Evolutionary conservation across 2,797 vertebrate species (phyloP), one percentile per base, ranked within the genome.

Genomic region (Cyprinella venusta): DNA sequence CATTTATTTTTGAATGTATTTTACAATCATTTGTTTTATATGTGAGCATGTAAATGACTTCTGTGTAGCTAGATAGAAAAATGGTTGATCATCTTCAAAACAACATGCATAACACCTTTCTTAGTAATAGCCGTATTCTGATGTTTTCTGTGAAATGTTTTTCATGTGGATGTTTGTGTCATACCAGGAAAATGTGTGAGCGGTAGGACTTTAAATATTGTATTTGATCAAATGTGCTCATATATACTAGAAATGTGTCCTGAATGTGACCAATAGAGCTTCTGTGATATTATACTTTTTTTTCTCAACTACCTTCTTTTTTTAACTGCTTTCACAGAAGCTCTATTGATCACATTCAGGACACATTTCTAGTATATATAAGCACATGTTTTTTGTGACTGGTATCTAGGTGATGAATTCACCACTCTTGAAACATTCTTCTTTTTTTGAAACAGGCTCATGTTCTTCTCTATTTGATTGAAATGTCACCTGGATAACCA

Each of bases 71-170:
- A n/a, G 24, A 64, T 21, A 63, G 24, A 30, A 77, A 45, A 30
- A 45, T 61, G 21, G 9, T 10, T 13, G 10, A n/a, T 52, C 21
- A 9, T 67, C 30, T 56, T 36, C 10, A 36, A 36, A 74, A 54
- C 18, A 21, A 21, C 71, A 74, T 26, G 7, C 7, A 48, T 16
- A 26, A 56, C 26, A 75, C 19, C 13, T 79, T 67, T 67, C 38
- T 77, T 26, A 48, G 40, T n/a, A 77, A 63, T 48, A 48, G 26
- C 67, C 65, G 65, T 36, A 36, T 59, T 45, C 16, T 24, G 24
- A 19, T 56, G 38, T 13, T 79, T 79, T 79, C 45, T 1, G 5
- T 54, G 21, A 82, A 81, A 64, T 81, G 59, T 74, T 75, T 82
- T 82, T 75, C 12, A 21, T 45, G 21, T 52, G 30, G 45, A 52